phyloP scores from a whole-genome alignment of 30 jellyfish, hydroid and myxozoan genomes.

The Morbakka virulenta region DNA sequence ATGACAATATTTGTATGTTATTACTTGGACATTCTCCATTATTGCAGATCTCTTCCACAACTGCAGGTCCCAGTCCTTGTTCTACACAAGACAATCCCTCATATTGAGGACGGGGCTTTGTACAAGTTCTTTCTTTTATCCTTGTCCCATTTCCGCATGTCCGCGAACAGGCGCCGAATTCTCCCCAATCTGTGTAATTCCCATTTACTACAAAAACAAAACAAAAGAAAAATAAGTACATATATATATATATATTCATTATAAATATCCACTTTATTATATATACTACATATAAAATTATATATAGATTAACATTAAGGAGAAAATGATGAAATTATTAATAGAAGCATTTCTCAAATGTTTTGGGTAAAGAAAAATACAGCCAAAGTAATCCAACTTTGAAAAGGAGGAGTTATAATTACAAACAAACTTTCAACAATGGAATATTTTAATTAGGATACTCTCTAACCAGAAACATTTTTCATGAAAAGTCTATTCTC shows the following conservation, averaged over 20 bases:
- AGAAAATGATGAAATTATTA: too few relatives aligned
- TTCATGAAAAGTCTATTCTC: too few relatives aligned
- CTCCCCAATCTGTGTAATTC: constrained; percentile 79
- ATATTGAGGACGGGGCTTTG: constrained; percentile 79
- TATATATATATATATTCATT: neutral
- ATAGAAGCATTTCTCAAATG: too few relatives aligned
- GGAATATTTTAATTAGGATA: too few relatives aligned
- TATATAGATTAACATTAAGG: too few relatives aligned
- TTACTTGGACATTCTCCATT: constrained; percentile 78
- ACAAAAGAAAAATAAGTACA: constrained; percentile 1
- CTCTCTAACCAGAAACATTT: too few relatives aligned
- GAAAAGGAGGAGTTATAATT: too few relatives aligned
- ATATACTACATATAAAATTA: neutral
- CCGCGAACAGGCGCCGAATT: constrained; percentile 68
- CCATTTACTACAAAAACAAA: constrained; percentile 64
- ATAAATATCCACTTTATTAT: neutral
- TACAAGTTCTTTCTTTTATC: constrained; percentile 73
- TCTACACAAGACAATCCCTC: constrained; percentile 82
- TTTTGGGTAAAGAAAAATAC: too few relatives aligned
- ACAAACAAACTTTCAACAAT: too few relatives aligned
- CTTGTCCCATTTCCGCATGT: constrained; percentile 75
- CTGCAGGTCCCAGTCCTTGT: constrained; percentile 71
- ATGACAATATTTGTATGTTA: neutral
- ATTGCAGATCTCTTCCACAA: constrained; percentile 59
- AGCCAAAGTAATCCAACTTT: too few relatives aligned